Percentiles rank a stretch among this genome's conserved stretches.
Conservation (phyloP, 2,888 invertebrate species). For the Cataglyphis cursor region DNA sequence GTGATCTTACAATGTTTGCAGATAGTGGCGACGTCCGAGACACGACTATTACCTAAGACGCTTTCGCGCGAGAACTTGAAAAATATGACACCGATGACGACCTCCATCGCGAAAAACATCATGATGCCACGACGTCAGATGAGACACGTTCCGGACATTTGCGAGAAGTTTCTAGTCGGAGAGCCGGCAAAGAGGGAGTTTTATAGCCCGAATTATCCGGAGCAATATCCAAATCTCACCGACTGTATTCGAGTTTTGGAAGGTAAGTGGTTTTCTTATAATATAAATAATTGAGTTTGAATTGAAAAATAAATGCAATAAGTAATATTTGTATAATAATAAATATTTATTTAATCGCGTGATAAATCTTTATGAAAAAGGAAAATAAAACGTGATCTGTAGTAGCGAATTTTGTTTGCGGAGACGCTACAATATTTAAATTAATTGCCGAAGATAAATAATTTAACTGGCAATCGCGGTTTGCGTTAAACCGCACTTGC, state of each 20-base stretch:
- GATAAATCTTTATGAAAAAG: neutral
- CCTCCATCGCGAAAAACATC: slow-evolving; percentile 2
- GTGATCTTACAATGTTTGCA: slow-evolving; percentile 58
- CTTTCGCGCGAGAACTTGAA: neutral
- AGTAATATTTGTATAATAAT: neutral
- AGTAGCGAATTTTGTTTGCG: neutral
- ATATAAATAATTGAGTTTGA: neutral
- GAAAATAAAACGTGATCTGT: neutral
- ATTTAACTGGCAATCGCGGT: slow-evolving; percentile 19
- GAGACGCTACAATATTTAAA: neutral
- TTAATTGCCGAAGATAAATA: slow-evolving; percentile 42
- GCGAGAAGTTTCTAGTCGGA: slow-evolving; percentile 89
- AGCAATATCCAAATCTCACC: slow-evolving; percentile 90
- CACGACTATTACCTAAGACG: slow-evolving; percentile 13
- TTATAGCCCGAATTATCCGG: slow-evolving; percentile 91
- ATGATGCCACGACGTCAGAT: slow-evolving; percentile 75
- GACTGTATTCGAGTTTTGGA: slow-evolving; percentile 90
- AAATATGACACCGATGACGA: slow-evolving; percentile 33
- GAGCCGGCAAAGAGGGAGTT: slow-evolving; percentile 89
- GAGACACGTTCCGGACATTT: slow-evolving; percentile 83
- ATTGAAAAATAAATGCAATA: neutral
- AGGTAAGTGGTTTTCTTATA: slow-evolving; percentile 88
- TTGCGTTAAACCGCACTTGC: slow-evolving; percentile 17
- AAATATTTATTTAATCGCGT: neutral
- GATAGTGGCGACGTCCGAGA: slow-evolving; percentile 59